A percentile compares a stretch with the other conserved stretches of the same genome.
These are phyloP conservation scores for Metellina segmentata DNA, from an alignment of 2,888 invertebrate genomes.

Conservation along the genomic window DNA sequence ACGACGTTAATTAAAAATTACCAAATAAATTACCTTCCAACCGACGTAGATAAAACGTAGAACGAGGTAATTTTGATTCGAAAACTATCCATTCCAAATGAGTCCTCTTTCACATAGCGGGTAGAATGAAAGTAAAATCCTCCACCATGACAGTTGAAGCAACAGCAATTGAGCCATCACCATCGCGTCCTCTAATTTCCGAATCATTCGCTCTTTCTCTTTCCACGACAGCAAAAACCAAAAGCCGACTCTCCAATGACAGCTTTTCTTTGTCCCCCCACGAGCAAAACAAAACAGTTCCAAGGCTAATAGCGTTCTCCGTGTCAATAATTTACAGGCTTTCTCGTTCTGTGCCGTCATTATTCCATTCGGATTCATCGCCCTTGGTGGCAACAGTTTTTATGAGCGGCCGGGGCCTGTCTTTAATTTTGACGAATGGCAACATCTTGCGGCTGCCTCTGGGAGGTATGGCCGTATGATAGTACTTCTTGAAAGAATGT, in stretches of 20 bases:
- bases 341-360: conserved; percentile 5
- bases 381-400: conserved; percentile 44
- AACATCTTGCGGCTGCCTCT: conserved; percentile 32
- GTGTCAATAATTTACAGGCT: conserved; percentile 57
- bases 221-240: not conserved
- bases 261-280: not conserved
- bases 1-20: too few species aligned
- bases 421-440: conserved; percentile 73
- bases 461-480: conserved; percentile 33
- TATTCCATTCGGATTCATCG: conserved; percentile 30
- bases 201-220: not conserved
- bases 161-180: not conserved
- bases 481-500: conserved; percentile 14
- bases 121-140: not conserved
- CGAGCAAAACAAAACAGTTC: not conserved
- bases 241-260: not conserved
- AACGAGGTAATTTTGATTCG: not conserved
- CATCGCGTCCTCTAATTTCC: not conserved
- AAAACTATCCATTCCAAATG: not conserved
- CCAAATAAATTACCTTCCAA: too few species aligned
- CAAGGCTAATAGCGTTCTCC: conserved; percentile 44
- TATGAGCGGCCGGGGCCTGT: conserved; percentile 46
- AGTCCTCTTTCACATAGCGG: not conserved
- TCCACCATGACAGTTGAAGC: not conserved
- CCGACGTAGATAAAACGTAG: not conserved